These are phyloP conservation scores for Alouatta caraya DNA, from an alignment of 2,797 vertebrate species.

Conservation along the genomic window DNA sequence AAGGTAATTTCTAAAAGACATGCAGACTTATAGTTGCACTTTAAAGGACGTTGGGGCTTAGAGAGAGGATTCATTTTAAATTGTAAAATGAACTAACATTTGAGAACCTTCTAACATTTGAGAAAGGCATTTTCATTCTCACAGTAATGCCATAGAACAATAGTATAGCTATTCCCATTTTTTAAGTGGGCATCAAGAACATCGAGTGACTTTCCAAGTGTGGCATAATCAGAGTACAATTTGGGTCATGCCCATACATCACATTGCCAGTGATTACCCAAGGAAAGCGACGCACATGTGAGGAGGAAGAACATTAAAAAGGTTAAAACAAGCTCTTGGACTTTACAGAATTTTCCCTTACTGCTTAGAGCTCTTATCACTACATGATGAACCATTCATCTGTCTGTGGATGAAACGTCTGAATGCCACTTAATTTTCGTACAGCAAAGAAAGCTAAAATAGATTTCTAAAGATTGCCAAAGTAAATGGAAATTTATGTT, in stretches of 20 bases:
- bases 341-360: neutral
- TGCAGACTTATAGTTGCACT: neutral
- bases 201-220: neutral
- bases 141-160: neutral
- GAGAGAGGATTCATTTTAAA: neutral
- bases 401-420: neutral
- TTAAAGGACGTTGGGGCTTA: neutral
- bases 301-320: constrained; percentile 15
- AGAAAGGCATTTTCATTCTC: neutral
- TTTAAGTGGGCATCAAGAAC: constrained; percentile 13
- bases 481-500: constrained; percentile 7
- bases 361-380: neutral
- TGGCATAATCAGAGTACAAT: neutral
- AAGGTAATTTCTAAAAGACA: constrained; percentile 38
- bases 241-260: neutral
- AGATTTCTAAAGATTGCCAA: constrained; percentile 37
- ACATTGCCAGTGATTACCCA: neutral
- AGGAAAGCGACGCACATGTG: neutral
- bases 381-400: neutral
- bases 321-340: neutral
- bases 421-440: constrained; percentile 32
- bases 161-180: neutral
- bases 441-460: constrained; percentile 35
- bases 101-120: neutral
- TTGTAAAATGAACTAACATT: neutral